phyloP scores from a whole-genome alignment of 2,113 vertebrate species.

The Addax nasomaculatus region DNA sequence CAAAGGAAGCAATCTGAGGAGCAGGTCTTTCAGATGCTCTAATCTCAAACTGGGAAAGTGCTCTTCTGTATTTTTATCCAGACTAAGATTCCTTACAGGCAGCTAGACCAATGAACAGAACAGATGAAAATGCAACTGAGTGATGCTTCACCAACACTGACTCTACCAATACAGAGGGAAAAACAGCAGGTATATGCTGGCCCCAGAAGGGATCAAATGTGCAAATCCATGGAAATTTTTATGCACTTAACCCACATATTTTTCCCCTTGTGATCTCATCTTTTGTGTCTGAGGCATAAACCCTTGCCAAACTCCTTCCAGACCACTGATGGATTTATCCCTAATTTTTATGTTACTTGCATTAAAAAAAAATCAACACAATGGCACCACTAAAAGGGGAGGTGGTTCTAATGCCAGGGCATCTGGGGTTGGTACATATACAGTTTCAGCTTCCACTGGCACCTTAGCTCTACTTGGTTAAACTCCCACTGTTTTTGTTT shows the following conservation, averaged over 20 bases:
- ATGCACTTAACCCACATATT: background rate
- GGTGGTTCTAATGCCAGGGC: background rate
- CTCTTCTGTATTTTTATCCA: background rate
- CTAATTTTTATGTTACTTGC: background rate
- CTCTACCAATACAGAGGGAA: background rate
- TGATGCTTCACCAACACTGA: background rate
- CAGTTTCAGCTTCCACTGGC: background rate
- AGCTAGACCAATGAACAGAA: background rate
- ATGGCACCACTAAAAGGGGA: background rate
- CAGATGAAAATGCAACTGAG: background rate
- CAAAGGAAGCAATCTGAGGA: background rate
- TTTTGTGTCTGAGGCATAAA: slow-evolving; percentile 1
- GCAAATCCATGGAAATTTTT: background rate
- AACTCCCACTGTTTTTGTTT: background rate
- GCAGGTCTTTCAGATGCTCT: background rate
- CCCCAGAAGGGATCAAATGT: background rate
- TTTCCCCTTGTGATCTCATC: background rate
- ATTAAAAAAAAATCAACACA: background rate
- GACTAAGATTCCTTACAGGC: background rate
- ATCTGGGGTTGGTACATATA: background rate
- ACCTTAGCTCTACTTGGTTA: background rate
- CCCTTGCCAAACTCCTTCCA: background rate
- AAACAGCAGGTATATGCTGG: background rate
- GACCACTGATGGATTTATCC: background rate
- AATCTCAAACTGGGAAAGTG: background rate